Evolutionary conservation across 2,888 invertebrate genomes (phyloP).

Genomic region (Elysia crispata): DNA sequence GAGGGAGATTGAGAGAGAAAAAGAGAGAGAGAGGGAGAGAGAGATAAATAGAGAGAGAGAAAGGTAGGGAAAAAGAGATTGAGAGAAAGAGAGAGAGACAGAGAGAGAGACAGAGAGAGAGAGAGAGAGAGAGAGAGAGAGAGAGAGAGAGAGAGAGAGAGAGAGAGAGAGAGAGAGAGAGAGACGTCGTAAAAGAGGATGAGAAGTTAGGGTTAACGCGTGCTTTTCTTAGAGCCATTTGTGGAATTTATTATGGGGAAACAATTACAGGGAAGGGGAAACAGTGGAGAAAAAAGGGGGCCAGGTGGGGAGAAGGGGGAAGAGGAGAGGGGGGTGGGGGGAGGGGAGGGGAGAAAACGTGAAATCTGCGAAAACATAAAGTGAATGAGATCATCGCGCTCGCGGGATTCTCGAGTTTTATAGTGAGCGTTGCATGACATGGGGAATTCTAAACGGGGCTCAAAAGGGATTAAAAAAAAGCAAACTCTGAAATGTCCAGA

Average conservation of each 20-base stretch:
- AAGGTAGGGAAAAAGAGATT: not conserved
- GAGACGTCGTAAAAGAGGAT: not conserved
- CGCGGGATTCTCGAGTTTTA: too few species aligned
- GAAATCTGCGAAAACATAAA: not conserved
- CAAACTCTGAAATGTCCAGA: too few species aligned
- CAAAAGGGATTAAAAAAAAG: too few species aligned
- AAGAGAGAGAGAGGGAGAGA: not conserved
- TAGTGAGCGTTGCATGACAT: too few species aligned
- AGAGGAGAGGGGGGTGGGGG: not conserved
- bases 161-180: conserved; percentile 29
- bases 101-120: not conserved
- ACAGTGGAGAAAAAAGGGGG: not conserved
- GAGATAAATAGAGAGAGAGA: not conserved
- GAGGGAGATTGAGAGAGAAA: not conserved
- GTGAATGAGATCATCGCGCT: too few species aligned
- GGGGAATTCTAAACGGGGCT: too few species aligned
- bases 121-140: conserved; percentile 21
- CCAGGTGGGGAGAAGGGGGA: not conserved
- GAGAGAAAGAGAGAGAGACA: conserved; percentile 2
- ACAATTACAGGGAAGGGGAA: conserved; percentile 5
- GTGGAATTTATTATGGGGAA: too few species aligned
- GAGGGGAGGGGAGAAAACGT: not conserved
- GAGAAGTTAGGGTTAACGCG: conserved; percentile 21
- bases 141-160: conserved; percentile 14
- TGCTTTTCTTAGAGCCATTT: too few species aligned